Conservation (phyloP, 2,797 vertebrate genomes). For the Lepus oiostolus region DNA sequence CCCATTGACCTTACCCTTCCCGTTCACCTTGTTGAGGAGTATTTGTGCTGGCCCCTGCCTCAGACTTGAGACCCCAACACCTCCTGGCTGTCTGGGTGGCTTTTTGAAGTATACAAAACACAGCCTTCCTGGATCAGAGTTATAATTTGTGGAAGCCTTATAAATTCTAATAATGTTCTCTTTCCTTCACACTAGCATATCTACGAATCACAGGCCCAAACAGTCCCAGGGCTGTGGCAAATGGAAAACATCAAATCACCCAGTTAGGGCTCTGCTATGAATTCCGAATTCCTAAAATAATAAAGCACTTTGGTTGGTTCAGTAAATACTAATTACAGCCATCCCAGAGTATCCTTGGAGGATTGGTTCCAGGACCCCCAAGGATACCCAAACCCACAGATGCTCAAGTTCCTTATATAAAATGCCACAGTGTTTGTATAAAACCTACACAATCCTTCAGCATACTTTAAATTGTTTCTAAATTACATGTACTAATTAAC, state of each 20-base stretch:
- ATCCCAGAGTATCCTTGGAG: background rate
- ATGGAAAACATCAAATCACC: background rate
- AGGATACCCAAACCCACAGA: background rate
- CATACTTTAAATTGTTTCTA: background rate
- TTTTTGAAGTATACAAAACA: background rate
- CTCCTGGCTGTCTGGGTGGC: background rate
- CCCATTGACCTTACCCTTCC: too few relatives aligned
- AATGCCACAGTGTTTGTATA: background rate
- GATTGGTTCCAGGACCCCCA: background rate
- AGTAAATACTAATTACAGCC: slow-evolving; percentile 35
- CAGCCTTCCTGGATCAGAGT: background rate
- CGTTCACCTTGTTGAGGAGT: too few relatives aligned
- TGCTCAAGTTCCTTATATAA: background rate
- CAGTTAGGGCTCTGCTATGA: background rate
- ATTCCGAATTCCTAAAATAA: slow-evolving; percentile 7
- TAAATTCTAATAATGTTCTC: background rate
- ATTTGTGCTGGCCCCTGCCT: too few relatives aligned
- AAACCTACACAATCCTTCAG: background rate
- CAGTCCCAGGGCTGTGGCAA: background rate
- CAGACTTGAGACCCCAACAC: too few relatives aligned
- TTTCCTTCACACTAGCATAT: slow-evolving; percentile 14
- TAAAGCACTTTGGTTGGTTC: slow-evolving; percentile 20
- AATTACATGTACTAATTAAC: background rate
- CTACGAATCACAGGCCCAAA: background rate
- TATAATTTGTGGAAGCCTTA: background rate